phyloP scores from a whole-genome alignment of 2,888 invertebrate genomes.

The Andrena trimmerana region DNA sequence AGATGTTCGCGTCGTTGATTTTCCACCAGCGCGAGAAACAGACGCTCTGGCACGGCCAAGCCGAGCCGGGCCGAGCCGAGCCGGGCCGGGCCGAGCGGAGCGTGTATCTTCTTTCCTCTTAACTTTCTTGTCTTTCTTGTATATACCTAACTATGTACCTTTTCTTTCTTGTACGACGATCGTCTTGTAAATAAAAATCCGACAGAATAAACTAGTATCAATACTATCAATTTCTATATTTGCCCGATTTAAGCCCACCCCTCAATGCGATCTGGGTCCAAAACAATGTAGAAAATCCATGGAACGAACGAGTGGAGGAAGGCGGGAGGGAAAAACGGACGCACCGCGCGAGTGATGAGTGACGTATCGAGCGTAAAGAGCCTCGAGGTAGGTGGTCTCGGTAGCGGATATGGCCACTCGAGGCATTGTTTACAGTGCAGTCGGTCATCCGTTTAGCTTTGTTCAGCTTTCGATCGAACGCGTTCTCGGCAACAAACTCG shows the following conservation, averaged over 20 bases:
- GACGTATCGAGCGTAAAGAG: background rate
- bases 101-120: background rate
- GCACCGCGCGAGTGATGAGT: background rate
- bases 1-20: background rate
- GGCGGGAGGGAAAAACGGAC: background rate
- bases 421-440: slow-evolving; percentile 36
- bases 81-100: background rate
- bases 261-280: too few relatives aligned
- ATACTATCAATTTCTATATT: too few relatives aligned
- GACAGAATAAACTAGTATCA: background rate
- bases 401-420: slow-evolving; percentile 37
- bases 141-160: background rate
- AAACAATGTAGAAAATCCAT: too few relatives aligned
- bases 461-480: background rate
- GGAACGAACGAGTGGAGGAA: background rate
- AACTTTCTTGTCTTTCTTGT: slow-evolving; percentile 1
- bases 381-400: background rate
- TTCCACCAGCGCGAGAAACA: background rate
- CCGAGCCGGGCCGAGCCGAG: background rate
- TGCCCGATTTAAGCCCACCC: too few relatives aligned
- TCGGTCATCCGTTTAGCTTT: slow-evolving; percentile 13
- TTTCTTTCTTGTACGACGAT: background rate
- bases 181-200: background rate
- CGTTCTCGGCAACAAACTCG: background rate
- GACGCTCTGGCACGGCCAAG: background rate